A percentile compares a stretch with the other conserved stretches of the same genome.
These are phyloP conservation scores for Toxotes lorentzi DNA, from an alignment of 2,797 vertebrate species.

Conservation along the genomic window DNA sequence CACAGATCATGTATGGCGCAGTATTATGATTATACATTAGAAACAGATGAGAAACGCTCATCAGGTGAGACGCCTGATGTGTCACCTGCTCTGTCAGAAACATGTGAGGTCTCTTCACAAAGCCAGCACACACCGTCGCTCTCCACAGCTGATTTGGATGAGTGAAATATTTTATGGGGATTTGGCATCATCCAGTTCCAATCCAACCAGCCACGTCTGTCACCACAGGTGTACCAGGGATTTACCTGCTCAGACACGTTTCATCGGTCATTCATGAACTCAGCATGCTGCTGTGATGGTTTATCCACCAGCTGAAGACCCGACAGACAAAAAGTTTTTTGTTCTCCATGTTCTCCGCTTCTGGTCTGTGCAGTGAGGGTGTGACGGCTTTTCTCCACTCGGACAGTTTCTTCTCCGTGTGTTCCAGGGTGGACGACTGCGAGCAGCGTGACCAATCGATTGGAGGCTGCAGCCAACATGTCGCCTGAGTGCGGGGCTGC, in stretches of 20 bases:
- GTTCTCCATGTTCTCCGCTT: neutral
- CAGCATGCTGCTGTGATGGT: slow-evolving; percentile 6
- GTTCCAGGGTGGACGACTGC: slow-evolving; percentile 38
- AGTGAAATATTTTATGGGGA: slow-evolving; percentile 21
- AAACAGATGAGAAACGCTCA: neutral
- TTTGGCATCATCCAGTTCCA: slow-evolving; percentile 13
- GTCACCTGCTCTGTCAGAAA: neutral
- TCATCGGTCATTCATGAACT: slow-evolving; percentile 14
- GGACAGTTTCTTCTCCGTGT: slow-evolving; percentile 25
- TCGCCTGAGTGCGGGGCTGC: slow-evolving; percentile 33
- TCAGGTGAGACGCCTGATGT: neutral
- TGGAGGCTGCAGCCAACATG: slow-evolving; percentile 57
- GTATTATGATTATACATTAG: no score
- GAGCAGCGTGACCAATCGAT: slow-evolving; percentile 57
- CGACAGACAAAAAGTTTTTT: neutral
- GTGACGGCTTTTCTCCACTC: slow-evolving; percentile 18
- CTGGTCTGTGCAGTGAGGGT: neutral
- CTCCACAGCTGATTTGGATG: slow-evolving; percentile 10
- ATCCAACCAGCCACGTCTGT: slow-evolving; percentile 29
- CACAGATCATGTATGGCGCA: no score
- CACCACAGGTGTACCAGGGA: slow-evolving; percentile 24
- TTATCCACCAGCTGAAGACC: slow-evolving; percentile 5
- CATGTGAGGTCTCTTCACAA: no score
- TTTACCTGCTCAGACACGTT: slow-evolving; percentile 27
- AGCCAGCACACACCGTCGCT: neutral